These are phyloP conservation scores for Lineus longissimus DNA, from an alignment of 1,140 invertebrate genomes.

Conservation along the genomic window DNA sequence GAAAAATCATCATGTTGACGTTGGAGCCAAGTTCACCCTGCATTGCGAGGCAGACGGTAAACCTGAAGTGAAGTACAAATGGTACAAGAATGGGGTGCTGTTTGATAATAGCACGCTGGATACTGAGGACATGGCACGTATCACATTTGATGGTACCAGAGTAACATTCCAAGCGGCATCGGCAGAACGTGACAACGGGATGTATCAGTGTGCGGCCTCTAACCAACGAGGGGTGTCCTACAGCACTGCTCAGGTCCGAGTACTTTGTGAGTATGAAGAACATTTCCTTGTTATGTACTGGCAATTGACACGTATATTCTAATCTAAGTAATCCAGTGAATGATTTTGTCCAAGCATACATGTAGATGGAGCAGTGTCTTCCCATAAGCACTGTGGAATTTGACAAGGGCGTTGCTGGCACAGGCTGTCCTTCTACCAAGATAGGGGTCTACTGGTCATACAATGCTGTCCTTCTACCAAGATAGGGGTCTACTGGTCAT, in stretches of 20 bases:
- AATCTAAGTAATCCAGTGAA: too few species aligned
- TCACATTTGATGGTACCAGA: slow-evolving; percentile 29
- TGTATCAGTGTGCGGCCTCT: slow-evolving; percentile 89
- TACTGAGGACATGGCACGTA: slow-evolving; percentile 29
- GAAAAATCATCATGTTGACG: slow-evolving; percentile 82
- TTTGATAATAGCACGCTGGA: slow-evolving; percentile 59
- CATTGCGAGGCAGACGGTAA: slow-evolving; percentile 94
- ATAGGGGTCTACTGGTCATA: too few species aligned
- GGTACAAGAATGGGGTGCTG: slow-evolving; percentile 70
- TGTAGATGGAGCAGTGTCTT: too few species aligned
- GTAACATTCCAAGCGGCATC: slow-evolving; percentile 22
- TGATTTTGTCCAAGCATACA: too few species aligned
- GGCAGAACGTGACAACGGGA: slow-evolving; percentile 71
- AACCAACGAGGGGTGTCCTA: slow-evolving; percentile 84
- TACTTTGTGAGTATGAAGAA: slow-evolving; percentile 52
- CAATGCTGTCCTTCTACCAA: too few species aligned
- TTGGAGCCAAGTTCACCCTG: slow-evolving; percentile 75
- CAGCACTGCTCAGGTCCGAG: slow-evolving; percentile 83
- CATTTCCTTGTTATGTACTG: slow-evolving; percentile 1
- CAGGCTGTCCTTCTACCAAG: too few species aligned
- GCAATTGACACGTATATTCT: too few species aligned
- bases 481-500: too few species aligned
- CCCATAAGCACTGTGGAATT: too few species aligned
- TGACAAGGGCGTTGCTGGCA: too few species aligned
- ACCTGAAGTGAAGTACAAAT: slow-evolving; percentile 82